These are phyloP conservation scores for Didymodactylos carnosus DNA, from an alignment of 2,888 invertebrate genomes.

Conservation along the genomic window DNA sequence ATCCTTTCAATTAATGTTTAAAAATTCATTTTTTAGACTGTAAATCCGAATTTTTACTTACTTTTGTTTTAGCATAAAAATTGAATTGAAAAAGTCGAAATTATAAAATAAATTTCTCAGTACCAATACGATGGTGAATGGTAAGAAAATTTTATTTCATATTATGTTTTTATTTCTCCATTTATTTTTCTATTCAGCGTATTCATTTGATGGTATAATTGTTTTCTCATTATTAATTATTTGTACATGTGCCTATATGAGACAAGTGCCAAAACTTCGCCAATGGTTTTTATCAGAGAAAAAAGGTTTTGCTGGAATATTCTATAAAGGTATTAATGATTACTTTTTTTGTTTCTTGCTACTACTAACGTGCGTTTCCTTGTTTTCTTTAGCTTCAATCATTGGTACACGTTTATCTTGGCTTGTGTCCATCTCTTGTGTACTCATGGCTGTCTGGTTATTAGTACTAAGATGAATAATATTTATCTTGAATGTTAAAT, in stretches of 20 bases:
- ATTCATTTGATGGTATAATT: slow-evolving; percentile 35
- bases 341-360: too few relatives aligned
- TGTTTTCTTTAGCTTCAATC: slow-evolving; percentile 27
- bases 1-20: too few relatives aligned
- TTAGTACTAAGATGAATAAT: slow-evolving; percentile 27
- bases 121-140: too few relatives aligned
- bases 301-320: slow-evolving; percentile 35
- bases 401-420: slow-evolving; percentile 35
- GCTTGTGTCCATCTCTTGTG: slow-evolving; percentile 29
- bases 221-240: slow-evolving; percentile 34
- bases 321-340: slow-evolving; percentile 37
- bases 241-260: slow-evolving; percentile 37
- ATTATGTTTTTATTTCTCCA: too few relatives aligned
- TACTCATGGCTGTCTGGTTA: slow-evolving; percentile 31
- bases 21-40: too few relatives aligned
- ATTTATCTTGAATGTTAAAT: too few relatives aligned
- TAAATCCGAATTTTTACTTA: too few relatives aligned
- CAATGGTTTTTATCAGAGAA: slow-evolving; percentile 36
- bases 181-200: slow-evolving; percentile 19
- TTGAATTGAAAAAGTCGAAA: too few relatives aligned
- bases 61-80: too few relatives aligned
- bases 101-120: too few relatives aligned
- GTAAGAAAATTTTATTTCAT: too few relatives aligned
- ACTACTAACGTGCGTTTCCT: not conserved
- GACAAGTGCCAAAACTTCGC: slow-evolving; percentile 33